These are phyloP conservation scores for Pterophyllum scalare DNA, from an alignment of 2,113 vertebrate genomes.

Conservation along the genomic window DNA sequence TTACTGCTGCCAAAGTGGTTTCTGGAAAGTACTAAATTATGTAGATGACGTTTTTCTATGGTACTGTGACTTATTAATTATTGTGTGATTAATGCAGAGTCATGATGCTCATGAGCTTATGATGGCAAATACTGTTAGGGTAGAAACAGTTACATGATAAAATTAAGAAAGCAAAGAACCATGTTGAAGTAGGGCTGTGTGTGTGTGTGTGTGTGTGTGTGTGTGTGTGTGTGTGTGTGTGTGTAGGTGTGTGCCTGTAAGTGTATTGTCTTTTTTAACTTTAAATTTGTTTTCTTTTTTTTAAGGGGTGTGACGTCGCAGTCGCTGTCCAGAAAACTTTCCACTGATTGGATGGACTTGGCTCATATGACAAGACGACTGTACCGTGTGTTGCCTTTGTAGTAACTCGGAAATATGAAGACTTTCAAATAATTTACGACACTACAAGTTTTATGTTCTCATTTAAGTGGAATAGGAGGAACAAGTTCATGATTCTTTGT, in stretches of 20 bases:
- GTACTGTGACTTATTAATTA: too few species aligned
- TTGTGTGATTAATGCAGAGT: too few species aligned
- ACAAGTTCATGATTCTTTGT: neutral
- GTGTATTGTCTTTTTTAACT: neutral
- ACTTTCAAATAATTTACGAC: neutral
- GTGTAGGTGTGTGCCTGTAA: too few species aligned
- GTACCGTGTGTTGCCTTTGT: neutral
- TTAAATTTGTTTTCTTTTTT: neutral
- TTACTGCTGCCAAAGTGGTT: neutral
- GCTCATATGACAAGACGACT: neutral
- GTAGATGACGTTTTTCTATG: neutral
- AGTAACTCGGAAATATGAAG: neutral
- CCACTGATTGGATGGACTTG: constrained; percentile 38
- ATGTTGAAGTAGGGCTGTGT: too few species aligned
- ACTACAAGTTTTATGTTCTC: neutral
- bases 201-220: too few species aligned
- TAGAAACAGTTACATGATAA: too few species aligned
- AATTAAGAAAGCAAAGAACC: too few species aligned
- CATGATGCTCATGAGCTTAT: too few species aligned
- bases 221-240: too few species aligned
- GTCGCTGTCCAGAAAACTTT: neutral
- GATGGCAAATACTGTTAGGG: too few species aligned
- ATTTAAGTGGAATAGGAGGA: neutral
- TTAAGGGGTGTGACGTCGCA: neutral
- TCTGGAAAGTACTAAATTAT: neutral